Evolutionary conservation across 2,113 vertebrate species (phyloP).

Genomic region (Xerus inauris): DNA sequence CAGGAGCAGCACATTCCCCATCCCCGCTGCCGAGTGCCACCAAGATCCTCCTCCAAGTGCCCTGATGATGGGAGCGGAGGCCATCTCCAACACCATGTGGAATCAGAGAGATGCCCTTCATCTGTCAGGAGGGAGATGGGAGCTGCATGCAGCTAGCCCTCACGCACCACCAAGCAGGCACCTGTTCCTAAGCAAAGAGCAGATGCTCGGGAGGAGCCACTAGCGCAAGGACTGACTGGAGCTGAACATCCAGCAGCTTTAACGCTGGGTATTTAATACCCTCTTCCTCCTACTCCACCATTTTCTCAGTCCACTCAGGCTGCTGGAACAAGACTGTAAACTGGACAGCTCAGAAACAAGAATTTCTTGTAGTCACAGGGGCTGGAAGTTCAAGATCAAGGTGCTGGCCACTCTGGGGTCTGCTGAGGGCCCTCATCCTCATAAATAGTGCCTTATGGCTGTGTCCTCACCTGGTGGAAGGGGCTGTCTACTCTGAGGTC

Average conservation of each 20-base stretch:
- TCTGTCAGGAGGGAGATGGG: neutral
- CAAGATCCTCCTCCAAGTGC: rapidly evolving
- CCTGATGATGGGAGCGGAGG: neutral
- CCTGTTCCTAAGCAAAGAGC: neutral
- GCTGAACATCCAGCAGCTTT: neutral
- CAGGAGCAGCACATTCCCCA: rapidly evolving
- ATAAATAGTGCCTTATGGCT: no score
- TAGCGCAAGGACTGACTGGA: neutral
- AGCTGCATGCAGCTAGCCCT: neutral
- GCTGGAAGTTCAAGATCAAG: neutral
- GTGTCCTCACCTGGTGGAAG: neutral
- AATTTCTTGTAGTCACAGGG: neutral
- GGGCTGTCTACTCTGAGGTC: neutral
- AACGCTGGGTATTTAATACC: neutral
- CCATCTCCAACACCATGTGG: rapidly evolving
- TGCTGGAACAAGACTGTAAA: neutral
- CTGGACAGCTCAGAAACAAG: neutral
- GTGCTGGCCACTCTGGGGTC: no score
- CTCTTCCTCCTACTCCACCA: neutral
- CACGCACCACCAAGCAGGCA: neutral
- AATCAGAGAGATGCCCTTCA: neutral
- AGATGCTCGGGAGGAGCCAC: neutral
- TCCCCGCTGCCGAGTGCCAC: rapidly evolving
- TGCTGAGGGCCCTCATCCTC: neutral
- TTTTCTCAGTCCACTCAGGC: neutral